A percentile compares a stretch with the other conserved stretches of the same genome.
phyloP scores from a whole-genome alignment of 2,113 vertebrate species.

The Aegithalos caudatus region DNA sequence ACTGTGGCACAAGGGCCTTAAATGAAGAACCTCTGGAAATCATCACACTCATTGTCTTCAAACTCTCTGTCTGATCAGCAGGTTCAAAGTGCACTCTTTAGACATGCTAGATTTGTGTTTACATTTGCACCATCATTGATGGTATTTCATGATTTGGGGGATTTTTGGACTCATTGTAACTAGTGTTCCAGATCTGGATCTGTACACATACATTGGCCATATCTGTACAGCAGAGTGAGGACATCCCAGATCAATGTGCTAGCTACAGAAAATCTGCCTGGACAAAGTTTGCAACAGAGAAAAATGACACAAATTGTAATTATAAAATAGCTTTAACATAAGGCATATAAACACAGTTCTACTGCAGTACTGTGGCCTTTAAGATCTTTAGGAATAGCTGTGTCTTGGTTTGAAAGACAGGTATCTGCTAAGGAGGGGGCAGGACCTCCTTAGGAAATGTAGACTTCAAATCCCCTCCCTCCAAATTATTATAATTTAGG shows the following conservation, averaged over 20 bases:
- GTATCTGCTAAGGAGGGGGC: too few relatives aligned
- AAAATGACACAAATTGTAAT: neutral
- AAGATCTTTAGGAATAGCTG: neutral
- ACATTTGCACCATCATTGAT: neutral
- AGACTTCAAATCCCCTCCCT: too few relatives aligned
- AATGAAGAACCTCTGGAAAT: neutral
- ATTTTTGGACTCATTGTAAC: neutral
- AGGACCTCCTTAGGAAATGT: too few relatives aligned
- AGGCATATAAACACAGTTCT: neutral
- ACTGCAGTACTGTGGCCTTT: neutral
- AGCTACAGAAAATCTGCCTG: neutral
- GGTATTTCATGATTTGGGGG: neutral
- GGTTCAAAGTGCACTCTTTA: neutral
- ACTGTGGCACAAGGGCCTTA: neutral
- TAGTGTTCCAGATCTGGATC: neutral
- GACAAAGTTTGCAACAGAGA: neutral
- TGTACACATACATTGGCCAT: fast-evolving
- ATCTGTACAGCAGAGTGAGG: neutral
- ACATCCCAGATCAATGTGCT: neutral
- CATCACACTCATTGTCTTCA: neutral
- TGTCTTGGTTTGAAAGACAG: too few relatives aligned
- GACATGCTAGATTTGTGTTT: neutral
- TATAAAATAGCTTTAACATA: neutral
- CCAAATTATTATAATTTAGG: too few relatives aligned
- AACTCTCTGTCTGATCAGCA: neutral